Evolutionary conservation across 1,140 invertebrate species (phyloP), one percentile per base, ranked within the genome.

Genomic region (Drosophila grimshawi): DNA sequence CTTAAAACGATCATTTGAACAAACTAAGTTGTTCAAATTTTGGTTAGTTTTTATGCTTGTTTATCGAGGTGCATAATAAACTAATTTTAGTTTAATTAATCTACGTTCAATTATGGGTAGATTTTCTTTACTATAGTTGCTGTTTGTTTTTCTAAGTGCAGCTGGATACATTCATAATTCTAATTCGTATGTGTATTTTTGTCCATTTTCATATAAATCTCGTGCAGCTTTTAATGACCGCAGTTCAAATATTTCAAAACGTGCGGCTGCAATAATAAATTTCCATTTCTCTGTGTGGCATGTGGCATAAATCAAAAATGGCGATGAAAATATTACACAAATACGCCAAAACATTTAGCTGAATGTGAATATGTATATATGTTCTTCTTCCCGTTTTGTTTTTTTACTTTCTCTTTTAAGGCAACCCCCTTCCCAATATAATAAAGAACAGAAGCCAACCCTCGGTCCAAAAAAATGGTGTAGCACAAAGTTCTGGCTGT

Each of bases 301-400:
- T 72, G 49, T 68, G 60, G 66, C 76, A 88, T 88, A 88, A 89
- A 88, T 88, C 83, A 88, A 88, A 88, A 88, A 89, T 89, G 83
- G 85, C 77, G 68, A 83, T 82, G 73, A 76, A 88, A 88, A 88
- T 88, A 80, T 67, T 74, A 82, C 77, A 72, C 72, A 79, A 88
- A 88, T 89, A 83, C 75, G 77, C 69, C 85, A 43, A 83, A 78
- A 76, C 83, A 83, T 86, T 86, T 86, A 69, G 67, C 76, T 51
- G 59, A 75, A 69, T 76, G 79, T 35, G n/a, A n/a, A n/a, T n/a
- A n/a, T n/a, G n/a, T n/a, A n/a, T n/a, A n/a, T n/a, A n/a, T n/a
- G n/a, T n/a, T n/a, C n/a, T n/a, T n/a, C n/a, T n/a, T n/a, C n/a
- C 29, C 27, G 27, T 57, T 52, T 32, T 35, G 52, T 63, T 68